Base-by-base conservation (phyloP, 2,888 invertebrate genomes). In the Ennomos fuscantarius region DNA sequence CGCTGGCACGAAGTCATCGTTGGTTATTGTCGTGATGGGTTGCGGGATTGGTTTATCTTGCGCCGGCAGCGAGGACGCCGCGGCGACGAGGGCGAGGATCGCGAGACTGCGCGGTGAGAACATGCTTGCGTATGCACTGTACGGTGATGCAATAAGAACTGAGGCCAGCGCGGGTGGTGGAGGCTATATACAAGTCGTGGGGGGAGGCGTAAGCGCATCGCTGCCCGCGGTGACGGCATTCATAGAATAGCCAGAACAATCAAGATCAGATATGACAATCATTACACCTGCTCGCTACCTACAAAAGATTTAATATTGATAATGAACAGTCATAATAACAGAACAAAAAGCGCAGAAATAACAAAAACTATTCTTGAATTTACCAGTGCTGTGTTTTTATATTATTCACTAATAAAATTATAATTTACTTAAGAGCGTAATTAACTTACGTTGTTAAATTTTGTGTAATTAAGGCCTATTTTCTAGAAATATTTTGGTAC, bases 101-200 rank as follows among this genome's bases (percentile, higher is more conserved):
- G 80, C 79, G 64, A 88, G 59, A 52, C 81, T 66, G 68, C 89
- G 88, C 83, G 84, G 74, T 65, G 89, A 81, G 60, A 84, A 76
- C 90, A 90, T 90, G 60, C 67, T 73, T 68, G 60, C 87, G 88
- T 85, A 82, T 80, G 78, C 74, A 73, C 78, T 72, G 69, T 71
- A 67, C 76, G 68, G 77, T 72, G 77, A 72, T 81, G 76, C 73
- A 78, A 79, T 76, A 72, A 77, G 76, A 79, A 91, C 90, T 90
- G 89, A 75, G 78, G 81, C 80, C 79, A 74, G 78, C 81, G 83
- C 80, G 74, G 71, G 67, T 72, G 76, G 74, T 58, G 76, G 68
- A 84, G 84, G 86, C 87, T 91, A 83, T 92, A 92, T 92, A 91
- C 78, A 70, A 70, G 70, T 74, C 74, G 82, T 62, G 81, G 79